Conservation (phyloP, 2,888 invertebrate species). For the Timema podura region DNA sequence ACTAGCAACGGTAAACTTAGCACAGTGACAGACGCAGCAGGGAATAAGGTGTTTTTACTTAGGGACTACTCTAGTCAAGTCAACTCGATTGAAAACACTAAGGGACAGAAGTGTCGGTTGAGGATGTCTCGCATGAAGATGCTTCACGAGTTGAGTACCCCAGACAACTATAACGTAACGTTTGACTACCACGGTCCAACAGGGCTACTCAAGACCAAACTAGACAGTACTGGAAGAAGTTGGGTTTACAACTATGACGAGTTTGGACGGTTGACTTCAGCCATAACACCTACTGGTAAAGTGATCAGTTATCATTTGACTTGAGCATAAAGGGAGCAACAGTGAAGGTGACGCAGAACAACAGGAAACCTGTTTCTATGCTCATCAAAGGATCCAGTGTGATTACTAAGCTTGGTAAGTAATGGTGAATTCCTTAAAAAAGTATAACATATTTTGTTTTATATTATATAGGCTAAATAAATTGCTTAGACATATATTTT, state of each 20-base stretch:
- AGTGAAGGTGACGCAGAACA: constrained; percentile 78
- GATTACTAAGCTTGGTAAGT: constrained; percentile 63
- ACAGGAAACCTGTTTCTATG: constrained; percentile 77
- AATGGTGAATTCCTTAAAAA: no score
- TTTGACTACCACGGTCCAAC: constrained; percentile 91
- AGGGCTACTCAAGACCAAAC: constrained; percentile 80
- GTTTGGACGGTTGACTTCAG: constrained; percentile 85
- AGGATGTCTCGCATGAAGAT: constrained; percentile 91
- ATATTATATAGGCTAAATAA: no score
- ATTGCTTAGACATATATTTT: no score
- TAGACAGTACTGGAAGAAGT: constrained; percentile 85
- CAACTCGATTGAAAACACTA: constrained; percentile 90
- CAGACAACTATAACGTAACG: constrained; percentile 89
- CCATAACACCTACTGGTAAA: constrained; percentile 93
- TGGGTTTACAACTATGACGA: constrained; percentile 94
- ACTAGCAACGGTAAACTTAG: constrained; percentile 93
- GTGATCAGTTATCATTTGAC: constrained; percentile 84
- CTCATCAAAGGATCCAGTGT: constrained; percentile 84
- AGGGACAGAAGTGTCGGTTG: constrained; percentile 85
- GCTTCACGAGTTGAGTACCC: constrained; percentile 84
- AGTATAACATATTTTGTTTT: no score
- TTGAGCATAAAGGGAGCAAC: constrained; percentile 87
- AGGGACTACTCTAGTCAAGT: constrained; percentile 83
- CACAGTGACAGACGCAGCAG: constrained; percentile 86
- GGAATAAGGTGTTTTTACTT: constrained; percentile 75